Base-by-base conservation (phyloP, 2,797 vertebrate genomes). In the Microctenopoma stevenorrisi region DNA sequence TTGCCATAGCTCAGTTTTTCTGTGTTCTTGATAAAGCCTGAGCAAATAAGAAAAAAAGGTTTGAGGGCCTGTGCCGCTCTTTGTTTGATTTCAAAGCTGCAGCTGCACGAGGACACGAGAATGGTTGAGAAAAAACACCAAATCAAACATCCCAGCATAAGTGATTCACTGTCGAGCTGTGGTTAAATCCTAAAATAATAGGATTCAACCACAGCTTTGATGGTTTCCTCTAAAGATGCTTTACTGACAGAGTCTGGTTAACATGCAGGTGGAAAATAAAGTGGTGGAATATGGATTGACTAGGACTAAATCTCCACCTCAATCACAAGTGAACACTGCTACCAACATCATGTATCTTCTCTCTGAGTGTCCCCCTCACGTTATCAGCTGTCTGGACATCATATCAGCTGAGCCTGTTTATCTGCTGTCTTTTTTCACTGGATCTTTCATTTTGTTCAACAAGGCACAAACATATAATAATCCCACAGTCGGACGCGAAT, bases 11-110 rank as follows among this genome's bases (percentile, higher is more conserved):
- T 97, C 48, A 99, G 91, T 85, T 98, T 98, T 82, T 99, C 98
- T 0, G 96, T 97, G 94, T 96, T 99, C 88, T 95, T 98, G 80
- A 99, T 96, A 30, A 96, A 97, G 74, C 98, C 98, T 99, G 85
- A 54, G 28, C 0, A 37, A 78, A 80, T 46, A 12, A 3, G 35
- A 37, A 14, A 33, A 33, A 1, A 16, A 16, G 22, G 28, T 16
- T 9, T 56, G 4, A 59, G 47, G 22, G 26, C 9, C 14, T 67
- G 15, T 30, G 38, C 7, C 3, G 30, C 9, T 43, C 13, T 35
- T 60, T 65, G 50, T 61, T 66, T 49, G 10, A 60, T 67, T 68
- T 58, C 28, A 59, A 56, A 67, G 60, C 69, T 44, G 48, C 62
- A 64, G 60, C 37, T 48, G 35, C 33, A 43, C 37, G 10, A n/a